A percentile compares a stretch with the other conserved stretches of the same genome.
phyloP scores from a whole-genome alignment of 2,888 invertebrate genomes.

The Noctua fimbriata region DNA sequence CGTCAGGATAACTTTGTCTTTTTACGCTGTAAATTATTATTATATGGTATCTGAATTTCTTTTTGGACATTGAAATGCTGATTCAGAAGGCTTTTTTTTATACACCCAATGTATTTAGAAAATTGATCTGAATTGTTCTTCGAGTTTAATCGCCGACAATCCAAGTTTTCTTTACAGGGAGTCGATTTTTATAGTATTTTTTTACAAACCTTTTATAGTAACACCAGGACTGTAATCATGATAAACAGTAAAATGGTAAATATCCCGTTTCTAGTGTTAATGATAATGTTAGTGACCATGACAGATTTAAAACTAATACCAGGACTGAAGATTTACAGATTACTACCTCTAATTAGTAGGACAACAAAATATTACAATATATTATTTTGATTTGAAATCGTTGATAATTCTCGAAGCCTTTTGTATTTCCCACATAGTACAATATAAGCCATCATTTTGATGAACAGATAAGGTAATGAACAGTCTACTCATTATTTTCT shows the following conservation, averaged over 20 bases:
- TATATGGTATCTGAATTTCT: too few species aligned
- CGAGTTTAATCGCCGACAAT: not conserved
- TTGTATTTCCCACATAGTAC: slow-evolving; percentile 18
- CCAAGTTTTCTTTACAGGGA: not conserved
- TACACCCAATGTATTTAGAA: not conserved
- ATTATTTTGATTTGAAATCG: not conserved
- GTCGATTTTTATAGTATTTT: not conserved
- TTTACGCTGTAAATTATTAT: too few species aligned
- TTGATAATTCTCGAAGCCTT: slow-evolving; percentile 15
- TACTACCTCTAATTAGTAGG: not conserved
- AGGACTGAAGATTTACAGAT: not conserved
- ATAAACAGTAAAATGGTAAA: too few species aligned
- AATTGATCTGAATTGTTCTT: not conserved
- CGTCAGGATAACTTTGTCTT: not conserved
- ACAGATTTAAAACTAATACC: too few species aligned
- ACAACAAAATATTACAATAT: not conserved
- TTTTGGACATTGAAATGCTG: too few species aligned
- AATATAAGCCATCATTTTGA: slow-evolving; percentile 23
- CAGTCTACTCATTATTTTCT: slow-evolving; percentile 13
- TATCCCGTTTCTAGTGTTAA: too few species aligned
- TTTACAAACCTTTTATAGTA: too few species aligned
- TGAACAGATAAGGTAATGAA: slow-evolving; percentile 47
- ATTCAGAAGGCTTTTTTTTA: not conserved
- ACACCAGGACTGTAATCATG: too few species aligned
- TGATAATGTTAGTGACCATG: too few species aligned